Evolutionary conservation across 2,113 vertebrate species (phyloP), one percentile per base, ranked within the genome.

Genomic region (Hippolais icterina): DNA sequence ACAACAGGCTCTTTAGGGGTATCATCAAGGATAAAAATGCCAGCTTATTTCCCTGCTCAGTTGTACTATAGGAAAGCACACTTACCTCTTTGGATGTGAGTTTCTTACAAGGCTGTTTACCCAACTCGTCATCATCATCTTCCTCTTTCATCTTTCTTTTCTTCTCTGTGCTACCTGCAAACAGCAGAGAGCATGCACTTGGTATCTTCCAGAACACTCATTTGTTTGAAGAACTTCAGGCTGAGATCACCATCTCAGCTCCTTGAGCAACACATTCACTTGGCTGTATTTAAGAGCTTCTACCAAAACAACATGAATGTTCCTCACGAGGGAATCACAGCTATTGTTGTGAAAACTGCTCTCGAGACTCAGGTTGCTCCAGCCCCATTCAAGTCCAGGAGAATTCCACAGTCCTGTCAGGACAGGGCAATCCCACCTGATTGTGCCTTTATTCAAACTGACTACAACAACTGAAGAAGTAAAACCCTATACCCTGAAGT

Each of bases 11-110:
- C 82, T 11, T 14, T 3, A 28, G 15, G 13, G n/a, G 5, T 17
- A 46, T 8, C 0, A 6, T 21, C 12, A 46, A 1, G 14, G 3
- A 23, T 8, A 27, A n/a, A 31, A 59, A n/a, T 75, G 21, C n/a
- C 90, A 82, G 15, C 13, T 72, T 64, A 18, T 17, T n/a, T 35
- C 65, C 18, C 29, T 42, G 46, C 71, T 60, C 29, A 21, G 25
- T 6, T 50, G 14, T 37, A 11, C 42, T 23, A 65, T 5, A 71
- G 47, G 24, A 44, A 66, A 61, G 27, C 78, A 54, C 52, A 95
- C 97, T 70, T 97, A 99, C 99, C 97, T 99, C 98, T 98, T 99
- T 99, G 61, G 98, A 99, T 6, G 98, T 99, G 33, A 98, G 97
- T 47, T 86, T 98, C 90, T 81, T 96, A 24, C 57, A 37, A 41